Evolutionary conservation across 2,113 vertebrate species (phyloP).

Genomic region (Bubo bubo): DNA sequence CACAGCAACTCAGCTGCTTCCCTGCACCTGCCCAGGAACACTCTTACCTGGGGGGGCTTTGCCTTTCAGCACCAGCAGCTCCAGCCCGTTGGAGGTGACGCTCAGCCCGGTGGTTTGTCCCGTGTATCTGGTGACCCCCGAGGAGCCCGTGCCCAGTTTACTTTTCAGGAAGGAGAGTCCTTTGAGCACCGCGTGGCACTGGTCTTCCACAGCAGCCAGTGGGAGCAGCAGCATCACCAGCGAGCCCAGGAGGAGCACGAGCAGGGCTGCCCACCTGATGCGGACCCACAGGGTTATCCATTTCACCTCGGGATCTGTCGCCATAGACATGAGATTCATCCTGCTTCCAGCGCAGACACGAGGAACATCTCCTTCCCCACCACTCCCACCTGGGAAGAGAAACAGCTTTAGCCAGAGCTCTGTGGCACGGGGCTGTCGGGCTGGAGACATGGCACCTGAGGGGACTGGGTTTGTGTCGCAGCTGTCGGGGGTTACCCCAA

Average conservation of each 20-base stretch:
- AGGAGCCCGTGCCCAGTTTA: constrained; percentile 68
- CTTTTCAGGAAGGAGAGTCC: constrained; percentile 82
- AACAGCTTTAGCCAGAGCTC: neutral
- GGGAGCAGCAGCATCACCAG: constrained; percentile 84
- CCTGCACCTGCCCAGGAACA: neutral
- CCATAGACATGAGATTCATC: constrained; percentile 73
- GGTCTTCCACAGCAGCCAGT: constrained; percentile 78
- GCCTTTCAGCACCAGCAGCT: constrained; percentile 80
- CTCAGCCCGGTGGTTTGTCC: constrained; percentile 86
- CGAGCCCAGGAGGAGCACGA: constrained; percentile 80
- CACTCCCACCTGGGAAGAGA: neutral
- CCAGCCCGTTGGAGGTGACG: constrained; percentile 76
- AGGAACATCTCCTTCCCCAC: neutral
- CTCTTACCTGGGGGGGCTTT: constrained; percentile 85
- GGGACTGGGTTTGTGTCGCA: too few species aligned
- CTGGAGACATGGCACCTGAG: rapidly evolving
- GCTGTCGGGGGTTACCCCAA: rapidly evolving
- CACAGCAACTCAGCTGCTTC: neutral
- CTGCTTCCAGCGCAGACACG: neutral
- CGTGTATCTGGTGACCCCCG: neutral
- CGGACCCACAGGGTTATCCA: constrained; percentile 79
- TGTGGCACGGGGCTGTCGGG: rapidly evolving
- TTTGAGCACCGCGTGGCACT: constrained; percentile 74
- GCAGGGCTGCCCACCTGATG: constrained; percentile 78
- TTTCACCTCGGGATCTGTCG: constrained; percentile 76